These are phyloP conservation scores for Lysandra coridon DNA, from an alignment of 2,888 invertebrate species.

Conservation along the genomic window DNA sequence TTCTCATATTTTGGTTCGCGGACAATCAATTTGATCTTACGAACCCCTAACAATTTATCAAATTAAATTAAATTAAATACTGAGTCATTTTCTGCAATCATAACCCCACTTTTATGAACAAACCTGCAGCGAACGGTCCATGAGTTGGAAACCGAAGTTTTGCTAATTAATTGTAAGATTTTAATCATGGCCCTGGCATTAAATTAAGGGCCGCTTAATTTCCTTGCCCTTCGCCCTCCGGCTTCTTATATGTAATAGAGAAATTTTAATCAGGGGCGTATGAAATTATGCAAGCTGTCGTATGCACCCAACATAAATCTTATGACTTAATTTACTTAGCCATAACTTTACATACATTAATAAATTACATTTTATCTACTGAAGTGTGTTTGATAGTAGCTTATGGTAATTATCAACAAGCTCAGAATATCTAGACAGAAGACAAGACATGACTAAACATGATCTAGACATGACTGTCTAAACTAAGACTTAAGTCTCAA, in stretches of 20 bases:
- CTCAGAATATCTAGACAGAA: neutral
- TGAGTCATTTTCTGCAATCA: neutral
- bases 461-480: neutral
- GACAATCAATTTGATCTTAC: neutral
- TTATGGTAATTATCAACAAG: neutral
- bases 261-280: constrained; percentile 80
- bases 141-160: constrained; percentile 59
- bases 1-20: neutral
- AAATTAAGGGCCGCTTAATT: constrained; percentile 78
- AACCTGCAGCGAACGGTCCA: constrained; percentile 54
- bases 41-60: neutral
- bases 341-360: constrained; percentile 29
- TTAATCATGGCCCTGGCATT: constrained; percentile 75
- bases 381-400: neutral
- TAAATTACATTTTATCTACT: constrained; percentile 19
- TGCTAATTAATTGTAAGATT: constrained; percentile 76
- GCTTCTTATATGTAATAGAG: constrained; percentile 74
- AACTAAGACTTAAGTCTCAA: neutral
- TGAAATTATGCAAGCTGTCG: constrained; percentile 77
- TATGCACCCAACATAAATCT: constrained; percentile 76
- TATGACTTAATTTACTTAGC: constrained; percentile 26
- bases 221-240: constrained; percentile 68
- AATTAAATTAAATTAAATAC: neutral
- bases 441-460: neutral
- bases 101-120: constrained; percentile 2